Percentiles rank a stretch among this genome's conserved stretches.
Conservation (phyloP, 2,888 invertebrate genomes). For the Tanypteryx hageni region DNA sequence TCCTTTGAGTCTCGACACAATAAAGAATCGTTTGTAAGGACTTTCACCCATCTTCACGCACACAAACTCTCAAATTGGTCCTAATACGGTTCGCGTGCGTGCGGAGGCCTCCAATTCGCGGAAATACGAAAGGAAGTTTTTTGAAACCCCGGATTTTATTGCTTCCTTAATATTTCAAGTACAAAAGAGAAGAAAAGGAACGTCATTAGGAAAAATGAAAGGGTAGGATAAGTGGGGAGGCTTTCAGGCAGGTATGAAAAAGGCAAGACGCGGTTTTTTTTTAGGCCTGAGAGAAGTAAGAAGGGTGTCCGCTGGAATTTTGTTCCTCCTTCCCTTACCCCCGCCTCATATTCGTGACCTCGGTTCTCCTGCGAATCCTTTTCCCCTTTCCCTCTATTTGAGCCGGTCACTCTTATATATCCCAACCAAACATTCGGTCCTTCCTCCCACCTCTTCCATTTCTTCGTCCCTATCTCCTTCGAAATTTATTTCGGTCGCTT, state of each 20-base stretch:
- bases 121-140: not conserved
- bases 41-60: not conserved
- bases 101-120: slow-evolving; percentile 3
- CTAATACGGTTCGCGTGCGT: not conserved
- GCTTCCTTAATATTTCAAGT: not conserved
- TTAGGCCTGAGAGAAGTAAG: too few relatives aligned
- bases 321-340: too few relatives aligned
- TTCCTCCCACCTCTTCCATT: not conserved
- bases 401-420: not conserved
- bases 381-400: not conserved
- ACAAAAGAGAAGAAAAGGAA: too few relatives aligned
- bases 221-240: too few relatives aligned
- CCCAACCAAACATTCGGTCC: not conserved
- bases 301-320: too few relatives aligned
- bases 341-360: too few relatives aligned
- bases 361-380: not conserved
- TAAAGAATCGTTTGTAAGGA: too few relatives aligned
- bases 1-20: too few relatives aligned
- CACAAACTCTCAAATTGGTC: not conserved
- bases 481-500: not conserved
- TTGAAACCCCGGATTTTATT: not conserved
- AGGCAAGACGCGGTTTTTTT: too few relatives aligned
- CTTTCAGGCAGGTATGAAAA: too few relatives aligned
- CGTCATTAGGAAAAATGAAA: too few relatives aligned
- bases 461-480: not conserved